These are phyloP conservation scores for Sylvilagus floridanus DNA, from an alignment of 2,797 vertebrate species.

Conservation along the genomic window DNA sequence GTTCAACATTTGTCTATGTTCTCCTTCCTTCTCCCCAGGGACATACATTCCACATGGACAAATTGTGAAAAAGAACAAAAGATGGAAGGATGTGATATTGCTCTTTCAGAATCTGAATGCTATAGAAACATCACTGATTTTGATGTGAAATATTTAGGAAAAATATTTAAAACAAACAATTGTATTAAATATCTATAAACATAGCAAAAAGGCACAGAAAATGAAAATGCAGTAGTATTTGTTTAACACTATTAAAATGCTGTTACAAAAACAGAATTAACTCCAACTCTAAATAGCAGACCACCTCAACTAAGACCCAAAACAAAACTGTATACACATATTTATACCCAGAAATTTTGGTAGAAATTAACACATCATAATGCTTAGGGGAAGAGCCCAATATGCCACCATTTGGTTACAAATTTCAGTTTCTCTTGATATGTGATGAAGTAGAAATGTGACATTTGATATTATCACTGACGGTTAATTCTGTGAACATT, in stretches of 20 bases:
- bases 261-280: slow-evolving; percentile 40
- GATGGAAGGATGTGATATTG: neutral
- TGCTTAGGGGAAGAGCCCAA: neutral
- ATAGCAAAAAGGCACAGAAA: too few species aligned
- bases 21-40: slow-evolving; percentile 6
- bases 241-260: slow-evolving; percentile 35
- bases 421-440: slow-evolving; percentile 64
- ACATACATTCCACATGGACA: slow-evolving; percentile 26
- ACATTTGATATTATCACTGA: slow-evolving; percentile 80
- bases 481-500: slow-evolving; percentile 75
- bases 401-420: slow-evolving; percentile 53
- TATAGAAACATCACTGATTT: slow-evolving; percentile 33
- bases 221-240: too few species aligned
- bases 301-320: neutral
- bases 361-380: slow-evolving; percentile 48
- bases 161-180: neutral
- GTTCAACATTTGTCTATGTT: slow-evolving; percentile 21
- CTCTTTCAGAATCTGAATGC: slow-evolving; percentile 43
- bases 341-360: slow-evolving; percentile 40
- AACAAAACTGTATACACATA: slow-evolving; percentile 41
- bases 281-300: slow-evolving; percentile 57
- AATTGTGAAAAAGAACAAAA: slow-evolving; percentile 3
- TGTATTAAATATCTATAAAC: too few species aligned
- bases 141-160: slow-evolving; percentile 4
- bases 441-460: slow-evolving; percentile 75